Percentiles rank a stretch among this genome's conserved stretches.
Evolutionary conservation across 2,888 invertebrate species (phyloP).

Genomic region (Limulus polyphemus): DNA sequence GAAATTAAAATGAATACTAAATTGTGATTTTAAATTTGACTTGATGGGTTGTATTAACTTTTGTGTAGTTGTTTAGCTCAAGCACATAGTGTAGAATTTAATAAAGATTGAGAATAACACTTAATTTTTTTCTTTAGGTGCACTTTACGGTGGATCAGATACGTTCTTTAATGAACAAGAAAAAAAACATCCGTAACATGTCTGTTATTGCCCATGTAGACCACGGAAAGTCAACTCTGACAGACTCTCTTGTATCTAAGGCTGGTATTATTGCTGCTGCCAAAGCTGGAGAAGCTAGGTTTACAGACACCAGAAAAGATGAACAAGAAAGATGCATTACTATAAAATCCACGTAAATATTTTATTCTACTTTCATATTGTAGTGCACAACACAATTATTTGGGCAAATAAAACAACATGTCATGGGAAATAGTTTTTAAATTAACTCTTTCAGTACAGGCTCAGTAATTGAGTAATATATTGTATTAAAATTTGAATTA

Average conservation of each 20-base stretch:
- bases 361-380: not conserved
- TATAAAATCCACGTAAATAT: constrained; percentile 97
- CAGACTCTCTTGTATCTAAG: constrained; percentile 98
- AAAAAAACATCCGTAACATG: constrained; percentile 99
- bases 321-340: constrained; percentile 99
- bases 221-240: constrained; percentile 98
- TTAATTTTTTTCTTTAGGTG: constrained; percentile 52
- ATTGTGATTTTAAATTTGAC: too few relatives aligned
- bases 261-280: constrained; percentile 99
- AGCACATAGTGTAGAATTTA: too few relatives aligned
- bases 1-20: too few relatives aligned
- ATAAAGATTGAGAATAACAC: too few relatives aligned
- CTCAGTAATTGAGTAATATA: too few relatives aligned
- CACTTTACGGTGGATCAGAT: constrained; percentile 99
- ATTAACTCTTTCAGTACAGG: too few relatives aligned
- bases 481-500: too few relatives aligned
- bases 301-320: constrained; percentile 98
- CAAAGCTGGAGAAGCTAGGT: constrained; percentile 96
- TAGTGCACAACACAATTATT: not conserved
- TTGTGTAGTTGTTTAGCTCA: too few relatives aligned
- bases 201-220: constrained; percentile 99
- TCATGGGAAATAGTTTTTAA: not conserved
- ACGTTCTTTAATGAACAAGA: constrained; percentile 99
- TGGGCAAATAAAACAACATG: not conserved
- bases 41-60: too few relatives aligned